Conservation (phyloP, 2,113 vertebrate genomes). For the Nyctibius bracteatus region DNA sequence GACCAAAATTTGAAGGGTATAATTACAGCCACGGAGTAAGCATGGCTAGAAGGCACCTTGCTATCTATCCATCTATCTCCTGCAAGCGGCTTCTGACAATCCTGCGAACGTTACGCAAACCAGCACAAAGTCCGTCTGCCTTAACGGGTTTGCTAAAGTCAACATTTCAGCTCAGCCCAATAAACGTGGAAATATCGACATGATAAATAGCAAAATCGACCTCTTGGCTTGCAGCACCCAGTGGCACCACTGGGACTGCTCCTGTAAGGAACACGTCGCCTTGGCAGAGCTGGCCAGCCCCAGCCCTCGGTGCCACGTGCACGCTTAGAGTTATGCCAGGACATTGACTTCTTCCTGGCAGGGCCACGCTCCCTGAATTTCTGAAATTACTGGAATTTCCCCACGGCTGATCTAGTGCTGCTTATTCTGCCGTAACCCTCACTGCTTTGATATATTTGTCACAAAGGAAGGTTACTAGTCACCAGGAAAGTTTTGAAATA, state of each 20-base stretch:
- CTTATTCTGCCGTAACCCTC: not conserved
- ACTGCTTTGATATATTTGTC: not conserved
- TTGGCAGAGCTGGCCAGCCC: not conserved
- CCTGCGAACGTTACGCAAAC: not conserved
- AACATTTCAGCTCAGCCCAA: not conserved
- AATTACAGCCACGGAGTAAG: not conserved
- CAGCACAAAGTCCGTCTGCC: slow-evolving; percentile 19
- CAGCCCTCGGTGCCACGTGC: not conserved
- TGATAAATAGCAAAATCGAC: not conserved
- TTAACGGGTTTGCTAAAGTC: not conserved
- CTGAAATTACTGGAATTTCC: not conserved
- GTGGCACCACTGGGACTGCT: not conserved
- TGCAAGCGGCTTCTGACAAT: not conserved
- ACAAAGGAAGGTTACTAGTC: not conserved
- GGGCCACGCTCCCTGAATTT: rapidly evolving
- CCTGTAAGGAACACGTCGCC: not conserved
- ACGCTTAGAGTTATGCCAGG: not conserved
- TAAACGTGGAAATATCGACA: not conserved
- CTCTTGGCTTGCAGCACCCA: not conserved
- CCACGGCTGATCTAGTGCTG: rapidly evolving
- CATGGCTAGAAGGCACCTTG: not conserved
- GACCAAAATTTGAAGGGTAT: not conserved
- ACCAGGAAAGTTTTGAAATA: not conserved
- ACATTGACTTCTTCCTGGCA: not conserved
- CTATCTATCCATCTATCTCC: not conserved